Conservation (phyloP, 2,888 invertebrate species). For the Coleophora deauratella region DNA sequence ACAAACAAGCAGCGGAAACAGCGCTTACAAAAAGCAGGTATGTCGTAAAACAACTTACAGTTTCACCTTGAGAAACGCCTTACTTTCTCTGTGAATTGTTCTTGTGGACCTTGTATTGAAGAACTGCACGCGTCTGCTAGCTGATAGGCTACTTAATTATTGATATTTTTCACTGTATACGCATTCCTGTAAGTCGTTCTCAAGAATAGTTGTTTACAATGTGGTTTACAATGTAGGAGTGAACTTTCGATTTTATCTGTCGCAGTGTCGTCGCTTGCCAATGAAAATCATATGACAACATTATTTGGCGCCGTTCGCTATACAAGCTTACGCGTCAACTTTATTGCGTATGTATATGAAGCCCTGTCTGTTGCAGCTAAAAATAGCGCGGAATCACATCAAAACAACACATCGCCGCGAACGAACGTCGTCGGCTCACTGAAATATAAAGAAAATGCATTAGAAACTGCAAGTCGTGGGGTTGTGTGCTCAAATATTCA, state of each 20-base stretch:
- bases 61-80: background rate
- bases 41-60: slow-evolving; percentile 26
- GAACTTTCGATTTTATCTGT: slow-evolving; percentile 28
- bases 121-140: background rate
- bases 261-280: slow-evolving; percentile 35
- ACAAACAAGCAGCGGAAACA: slow-evolving; percentile 56
- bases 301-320: slow-evolving; percentile 47
- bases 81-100: background rate
- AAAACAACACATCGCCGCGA: slow-evolving; percentile 51
- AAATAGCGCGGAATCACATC: slow-evolving; percentile 51
- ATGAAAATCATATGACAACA: slow-evolving; percentile 61
- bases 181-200: background rate
- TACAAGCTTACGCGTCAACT: slow-evolving; percentile 28
- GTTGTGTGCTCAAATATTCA: slow-evolving; percentile 15
- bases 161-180: background rate
- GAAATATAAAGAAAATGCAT: slow-evolving; percentile 30
- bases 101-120: background rate
- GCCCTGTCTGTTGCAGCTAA: slow-evolving; percentile 58
- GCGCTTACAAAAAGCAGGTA: slow-evolving; percentile 51
- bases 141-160: background rate
- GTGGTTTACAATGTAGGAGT: slow-evolving; percentile 15
- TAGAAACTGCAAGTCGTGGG: slow-evolving; percentile 28
- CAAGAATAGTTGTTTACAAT: slow-evolving; percentile 25
- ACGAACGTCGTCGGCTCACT: slow-evolving; percentile 28
- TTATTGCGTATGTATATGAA: background rate